Evolutionary conservation across 2,888 invertebrate genomes (phyloP).

Genomic region (Drosophila koepferae): DNA sequence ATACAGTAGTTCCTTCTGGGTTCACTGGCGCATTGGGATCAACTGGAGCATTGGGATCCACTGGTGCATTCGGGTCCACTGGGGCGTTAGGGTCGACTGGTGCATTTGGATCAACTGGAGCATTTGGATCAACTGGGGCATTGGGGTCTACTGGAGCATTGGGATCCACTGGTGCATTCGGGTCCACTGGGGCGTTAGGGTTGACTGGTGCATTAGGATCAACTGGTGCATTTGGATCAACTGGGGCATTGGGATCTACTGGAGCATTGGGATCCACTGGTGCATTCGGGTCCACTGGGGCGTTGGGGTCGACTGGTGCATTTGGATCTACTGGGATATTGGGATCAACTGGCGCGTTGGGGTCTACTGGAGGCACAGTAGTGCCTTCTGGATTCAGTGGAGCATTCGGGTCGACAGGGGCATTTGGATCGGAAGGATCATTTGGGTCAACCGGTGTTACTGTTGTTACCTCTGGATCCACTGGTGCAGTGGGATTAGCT

Average conservation of each 20-base stretch:
- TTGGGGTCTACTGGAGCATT: not conserved
- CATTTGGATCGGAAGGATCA: not conserved
- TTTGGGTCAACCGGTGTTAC: not conserved
- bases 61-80: not conserved
- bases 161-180: accelerated
- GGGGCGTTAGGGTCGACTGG: not conserved
- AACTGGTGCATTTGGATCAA: not conserved
- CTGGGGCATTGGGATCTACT: constrained; percentile 2
- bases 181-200: not conserved
- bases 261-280: constrained; percentile 9
- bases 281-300: constrained; percentile 19
- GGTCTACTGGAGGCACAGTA: not conserved
- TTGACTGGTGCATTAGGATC: constrained; percentile 12
- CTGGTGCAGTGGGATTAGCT: constrained; percentile 2
- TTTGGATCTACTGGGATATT: not conserved
- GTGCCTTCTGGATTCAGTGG: not conserved
- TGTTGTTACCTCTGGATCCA: not conserved
- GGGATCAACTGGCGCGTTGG: not conserved
- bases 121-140: not conserved
- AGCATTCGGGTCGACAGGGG: not conserved
- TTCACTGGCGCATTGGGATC: not conserved
- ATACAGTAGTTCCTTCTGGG: not conserved
- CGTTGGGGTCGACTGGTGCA: constrained; percentile 11
- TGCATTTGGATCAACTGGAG: not conserved
- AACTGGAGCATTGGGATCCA: accelerated